Evolutionary conservation across 2,113 vertebrate species (phyloP), one percentile per base, ranked within the genome.

Genomic region (Spea bombifrons): DNA sequence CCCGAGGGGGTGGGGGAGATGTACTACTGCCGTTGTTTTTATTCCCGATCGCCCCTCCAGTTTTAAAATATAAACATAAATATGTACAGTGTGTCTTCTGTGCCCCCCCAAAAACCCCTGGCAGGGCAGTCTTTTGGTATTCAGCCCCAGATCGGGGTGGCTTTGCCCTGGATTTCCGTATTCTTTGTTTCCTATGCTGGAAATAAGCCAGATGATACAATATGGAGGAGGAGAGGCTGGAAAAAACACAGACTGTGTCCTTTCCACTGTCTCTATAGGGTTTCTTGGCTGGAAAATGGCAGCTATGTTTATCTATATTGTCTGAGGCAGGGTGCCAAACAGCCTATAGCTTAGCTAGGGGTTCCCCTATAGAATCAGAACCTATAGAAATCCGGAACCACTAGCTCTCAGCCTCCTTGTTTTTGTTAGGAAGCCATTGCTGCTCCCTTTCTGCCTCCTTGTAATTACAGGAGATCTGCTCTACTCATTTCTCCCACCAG

Each of bases 161-260:
- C 48, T 53, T 13, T 9, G 12, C 52, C 73, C 9, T 5, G 3
- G 63, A 76, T 82, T 81, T 81, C 79, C 66, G 83, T 49, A 82
- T 68, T 66, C 73, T 30, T 48, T 12, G 44, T 71, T 47, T n/a
- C 83, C 61, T 71, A 17, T 43, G 46, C 55, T 17, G 59, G 67
- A 9, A 5, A 4, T 16, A 13, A 48, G 43, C 55, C 55, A 53
- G 46, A 45, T 30, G 30, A 17, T 53, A n/a, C 71, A 48, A 64
- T 64, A 64, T 66, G 17, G 64, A 66, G 64, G 64, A 66, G 64
- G 64, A 44, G 64, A 66, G 30, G 30, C 3, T 44, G 64, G 5
- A 5, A 59, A 10, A 30, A 30, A 30, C 30, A 30, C 30, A 30
- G 30, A 30, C 30, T 30, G 30, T 2, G 30, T 30, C 30, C 30